Base-by-base conservation (phyloP, 2,113 vertebrate species). In the Burhinus bistriatus region DNA sequence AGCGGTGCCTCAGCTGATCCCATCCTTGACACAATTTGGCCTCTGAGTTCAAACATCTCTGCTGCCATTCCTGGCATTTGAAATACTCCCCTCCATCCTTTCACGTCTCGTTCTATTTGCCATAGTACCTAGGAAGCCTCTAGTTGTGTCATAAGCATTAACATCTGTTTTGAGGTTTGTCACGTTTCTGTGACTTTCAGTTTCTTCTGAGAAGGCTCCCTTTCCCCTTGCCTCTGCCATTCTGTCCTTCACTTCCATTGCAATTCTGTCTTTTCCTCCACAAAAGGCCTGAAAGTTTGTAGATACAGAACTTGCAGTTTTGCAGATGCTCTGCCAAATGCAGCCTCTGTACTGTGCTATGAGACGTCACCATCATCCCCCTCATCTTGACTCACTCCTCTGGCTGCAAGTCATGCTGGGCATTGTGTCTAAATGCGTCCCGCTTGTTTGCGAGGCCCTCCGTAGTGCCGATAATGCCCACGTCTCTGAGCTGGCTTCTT, bases 331-430 rank as follows among this genome's bases (percentile, higher is more conserved):
- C 65, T 94, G 89, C 96, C 93, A 94, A 80, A 51, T 86, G 76
- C 92, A 95, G 92, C 47, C 52, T 92, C 84, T 77, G 38, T 81
- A 59, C 69, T 0, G 1, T 72, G 78, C 66, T 87, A 25, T 2
- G 11, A 90, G 85, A 94, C 26, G 66, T 96, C 91, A 93, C 32
- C 51, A 55, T 92, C 94, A 73, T 83, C 95, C 96, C 93, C 89
- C 97, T 96, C 96, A 80, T 94, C 54, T 93, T 96, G 94, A 96
- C 75, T 96, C 94, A 93, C 87, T 94, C 15, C 45, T 87, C 70
- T 88, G 91, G 68, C 91, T 96, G 70, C 6, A 23, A 91, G 64
- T 85, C 16, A 2, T 87, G 84, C 84, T 87, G 66, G 66, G 78
- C 75, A 76, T 84, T 44, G 32, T 83, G 58, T 96, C 85, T 93